Evolutionary conservation across 2,113 vertebrate genomes (phyloP), one percentile per base, ranked within the genome.

Genomic region (Colius striatus): DNA sequence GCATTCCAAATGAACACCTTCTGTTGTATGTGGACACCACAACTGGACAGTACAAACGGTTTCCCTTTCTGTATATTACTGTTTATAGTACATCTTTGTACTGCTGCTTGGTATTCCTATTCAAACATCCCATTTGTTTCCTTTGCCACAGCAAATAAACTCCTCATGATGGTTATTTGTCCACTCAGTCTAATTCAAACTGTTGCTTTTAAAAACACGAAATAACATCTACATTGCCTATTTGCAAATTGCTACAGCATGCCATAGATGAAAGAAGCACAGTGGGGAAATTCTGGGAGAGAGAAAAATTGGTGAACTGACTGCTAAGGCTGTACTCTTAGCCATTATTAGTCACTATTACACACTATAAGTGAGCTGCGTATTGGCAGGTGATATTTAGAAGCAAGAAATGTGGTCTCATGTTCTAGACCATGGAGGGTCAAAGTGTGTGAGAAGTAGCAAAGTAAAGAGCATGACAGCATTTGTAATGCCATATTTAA

Each of bases 121-220:
- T 83, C 62, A 71, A 88, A 71, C 8, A 79, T 20, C 38, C 17
- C 11, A 54, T 75, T 67, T 92, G 29, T 55, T 91, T 47, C 47
- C 58, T 70, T 2, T 73, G 47, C 18, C 54, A 87, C 32, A 41
- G 38, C 54, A 87, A 58, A 81, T 29, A 62, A 90, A 71, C 9
- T 45, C 9, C 2, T 5, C 1, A 3, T 18, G 15, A 61, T 4
- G n/a, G 18, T n/a, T 84, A 60, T 61, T 41, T 68, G 38, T 57
- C 54, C 66, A 91, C n/a, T 48, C 19, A 89, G n/a, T 27, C 25
- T 41, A 82, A 75, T 75, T 76, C 78, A 87, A 19, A 6, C 51
- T 72, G 53, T 22, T 73, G 34, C 45, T 87, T 89, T 81, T 38
- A 32, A 86, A 68, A 84, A 84, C 22, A 84, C 17, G 38, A 86